Evolutionary conservation across 2,797 vertebrate genomes (phyloP).

Genomic region (Pantherophis vulpinus): DNA sequence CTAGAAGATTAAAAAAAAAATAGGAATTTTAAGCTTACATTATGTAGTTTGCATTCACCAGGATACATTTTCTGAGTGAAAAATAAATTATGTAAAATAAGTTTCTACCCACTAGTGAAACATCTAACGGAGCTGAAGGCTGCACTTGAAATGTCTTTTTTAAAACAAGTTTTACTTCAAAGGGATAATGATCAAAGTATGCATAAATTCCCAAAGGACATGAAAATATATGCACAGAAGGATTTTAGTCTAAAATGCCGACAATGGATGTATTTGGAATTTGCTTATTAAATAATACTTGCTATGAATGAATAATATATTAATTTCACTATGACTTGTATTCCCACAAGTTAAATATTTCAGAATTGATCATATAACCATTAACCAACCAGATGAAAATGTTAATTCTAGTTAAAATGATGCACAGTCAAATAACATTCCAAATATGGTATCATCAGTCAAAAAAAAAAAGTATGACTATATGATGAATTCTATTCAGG

Average conservation of each 20-base stretch:
- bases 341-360: slow-evolving; percentile 65
- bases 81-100: slow-evolving; percentile 81
- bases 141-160: slow-evolving; percentile 79
- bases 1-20: slow-evolving; percentile 11
- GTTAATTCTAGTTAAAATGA: slow-evolving; percentile 72
- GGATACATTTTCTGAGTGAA: slow-evolving; percentile 55
- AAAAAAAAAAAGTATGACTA: slow-evolving; percentile 53
- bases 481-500: slow-evolving; percentile 38
- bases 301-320: slow-evolving; percentile 60
- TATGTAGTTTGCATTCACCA: slow-evolving; percentile 25
- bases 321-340: slow-evolving; percentile 65
- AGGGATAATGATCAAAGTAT: slow-evolving; percentile 84
- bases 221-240: slow-evolving; percentile 72
- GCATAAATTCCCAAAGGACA: slow-evolving; percentile 79
- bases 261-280: slow-evolving; percentile 80
- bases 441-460: slow-evolving; percentile 48
- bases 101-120: slow-evolving; percentile 59
- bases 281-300: slow-evolving; percentile 68
- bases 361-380: slow-evolving; percentile 56
- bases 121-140: slow-evolving; percentile 74
- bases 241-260: slow-evolving; percentile 72
- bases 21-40: slow-evolving; percentile 41
- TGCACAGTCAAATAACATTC: slow-evolving; percentile 49
- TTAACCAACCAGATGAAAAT: slow-evolving; percentile 67
- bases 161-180: slow-evolving; percentile 83